Evolutionary conservation across 30 jellyfish, hydroid and myxozoan genomes (phyloP).

Genomic region (Hydra vulgaris): DNA sequence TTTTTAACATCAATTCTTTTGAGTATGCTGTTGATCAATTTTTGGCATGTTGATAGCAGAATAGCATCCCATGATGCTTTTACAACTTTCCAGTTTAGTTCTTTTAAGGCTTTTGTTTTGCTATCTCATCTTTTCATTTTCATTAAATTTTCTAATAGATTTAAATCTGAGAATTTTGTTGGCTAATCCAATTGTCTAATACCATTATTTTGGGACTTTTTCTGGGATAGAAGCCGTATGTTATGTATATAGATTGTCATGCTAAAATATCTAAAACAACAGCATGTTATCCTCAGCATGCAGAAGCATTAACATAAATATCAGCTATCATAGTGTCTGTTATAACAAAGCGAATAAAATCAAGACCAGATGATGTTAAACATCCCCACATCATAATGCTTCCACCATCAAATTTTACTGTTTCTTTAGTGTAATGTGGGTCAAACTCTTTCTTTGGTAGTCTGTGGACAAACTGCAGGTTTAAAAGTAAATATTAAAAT

Average conservation of each 20-base stretch:
- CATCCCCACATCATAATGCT: neutral
- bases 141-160: neutral
- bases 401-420: neutral
- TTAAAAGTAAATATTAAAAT: too few relatives aligned
- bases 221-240: too few relatives aligned
- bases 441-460: neutral
- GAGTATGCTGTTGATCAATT: neutral
- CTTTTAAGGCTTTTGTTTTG: neutral
- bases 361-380: neutral
- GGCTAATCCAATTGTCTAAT: neutral
- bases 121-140: neutral
- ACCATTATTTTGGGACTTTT: neutral
- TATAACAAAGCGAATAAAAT: too few relatives aligned
- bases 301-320: neutral
- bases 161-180: neutral
- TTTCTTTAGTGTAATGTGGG: neutral
- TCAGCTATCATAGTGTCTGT: neutral
- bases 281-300: neutral
- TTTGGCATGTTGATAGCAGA: neutral
- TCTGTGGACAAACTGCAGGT: neutral
- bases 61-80: neutral
- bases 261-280: neutral
- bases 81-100: neutral
- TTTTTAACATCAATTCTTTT: neutral
- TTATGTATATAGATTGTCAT: neutral